Evolutionary conservation across 1,140 invertebrate genomes (phyloP).

Genomic region (Caligus rogercresseyi): DNA sequence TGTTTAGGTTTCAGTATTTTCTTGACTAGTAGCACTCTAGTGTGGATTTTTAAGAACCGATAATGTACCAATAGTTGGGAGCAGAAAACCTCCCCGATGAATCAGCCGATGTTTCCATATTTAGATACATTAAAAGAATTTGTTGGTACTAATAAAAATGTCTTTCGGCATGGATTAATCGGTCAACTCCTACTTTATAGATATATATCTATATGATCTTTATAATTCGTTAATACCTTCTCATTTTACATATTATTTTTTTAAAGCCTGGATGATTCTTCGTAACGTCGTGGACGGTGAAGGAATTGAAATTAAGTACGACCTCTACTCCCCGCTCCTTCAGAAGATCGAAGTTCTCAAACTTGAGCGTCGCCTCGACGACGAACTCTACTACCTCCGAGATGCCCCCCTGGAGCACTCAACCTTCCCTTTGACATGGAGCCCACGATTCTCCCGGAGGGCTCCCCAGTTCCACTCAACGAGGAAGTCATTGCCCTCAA

Average conservation of each 20-base stretch:
- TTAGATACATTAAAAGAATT: too few species aligned
- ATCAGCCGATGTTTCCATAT: too few species aligned
- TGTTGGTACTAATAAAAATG: too few species aligned
- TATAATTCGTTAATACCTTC: background rate
- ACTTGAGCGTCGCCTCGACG: conserved; percentile 82
- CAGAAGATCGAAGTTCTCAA: conserved; percentile 70
- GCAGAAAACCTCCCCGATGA: too few species aligned
- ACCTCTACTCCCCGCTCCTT: conserved; percentile 85
- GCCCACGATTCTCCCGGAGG: conserved; percentile 53
- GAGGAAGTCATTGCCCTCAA: conserved; percentile 49
- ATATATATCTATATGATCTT: background rate
- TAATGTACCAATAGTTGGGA: too few species aligned
- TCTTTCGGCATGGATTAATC: too few species aligned
- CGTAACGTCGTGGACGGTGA: conserved; percentile 81
- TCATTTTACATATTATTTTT: too few species aligned
- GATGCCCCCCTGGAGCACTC: conserved; percentile 85
- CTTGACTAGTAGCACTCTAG: too few species aligned
- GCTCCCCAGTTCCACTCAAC: conserved; percentile 64
- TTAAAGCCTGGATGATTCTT: conserved; percentile 52
- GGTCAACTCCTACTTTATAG: too few species aligned
- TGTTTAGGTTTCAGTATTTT: too few species aligned
- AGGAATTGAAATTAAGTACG: conserved; percentile 71
- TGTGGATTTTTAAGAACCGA: too few species aligned
- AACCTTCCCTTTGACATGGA: conserved; percentile 84
- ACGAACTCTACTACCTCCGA: conserved; percentile 68